Evolutionary conservation across 2,797 vertebrate genomes (phyloP).

Genomic region (Eulemur coronatus): DNA sequence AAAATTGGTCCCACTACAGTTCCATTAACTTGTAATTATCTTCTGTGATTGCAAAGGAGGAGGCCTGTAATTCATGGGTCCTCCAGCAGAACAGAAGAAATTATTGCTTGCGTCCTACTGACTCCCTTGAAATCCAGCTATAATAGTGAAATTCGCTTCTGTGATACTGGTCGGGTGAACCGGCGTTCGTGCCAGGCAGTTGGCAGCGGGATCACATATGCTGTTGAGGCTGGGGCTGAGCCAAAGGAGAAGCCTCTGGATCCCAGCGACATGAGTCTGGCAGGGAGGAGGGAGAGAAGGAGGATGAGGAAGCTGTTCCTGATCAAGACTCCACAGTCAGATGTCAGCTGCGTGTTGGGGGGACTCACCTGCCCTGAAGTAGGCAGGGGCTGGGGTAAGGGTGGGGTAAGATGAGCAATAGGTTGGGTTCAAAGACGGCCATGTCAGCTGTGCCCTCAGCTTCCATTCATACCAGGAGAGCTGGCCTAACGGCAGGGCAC

Average conservation of each 20-base stretch:
- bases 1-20: background rate
- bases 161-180: background rate
- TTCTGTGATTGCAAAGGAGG: background rate
- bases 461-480: background rate
- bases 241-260: background rate
- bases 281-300: background rate
- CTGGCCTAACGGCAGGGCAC: background rate
- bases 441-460: background rate
- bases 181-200: background rate
- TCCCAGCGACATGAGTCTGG: background rate
- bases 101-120: background rate
- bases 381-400: too few relatives aligned
- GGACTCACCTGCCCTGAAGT: background rate
- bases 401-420: background rate
- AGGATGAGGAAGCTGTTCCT: background rate
- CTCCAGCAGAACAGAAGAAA: background rate
- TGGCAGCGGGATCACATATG: background rate
- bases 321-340: background rate
- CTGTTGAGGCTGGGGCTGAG: background rate
- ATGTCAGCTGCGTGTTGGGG: background rate
- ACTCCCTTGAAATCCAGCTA: background rate
- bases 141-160: background rate
- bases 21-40: constrained; percentile 17
- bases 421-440: background rate
- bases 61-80: background rate